Base-by-base conservation (phyloP, 2,888 invertebrate species). In the Tenthredo amoena region DNA sequence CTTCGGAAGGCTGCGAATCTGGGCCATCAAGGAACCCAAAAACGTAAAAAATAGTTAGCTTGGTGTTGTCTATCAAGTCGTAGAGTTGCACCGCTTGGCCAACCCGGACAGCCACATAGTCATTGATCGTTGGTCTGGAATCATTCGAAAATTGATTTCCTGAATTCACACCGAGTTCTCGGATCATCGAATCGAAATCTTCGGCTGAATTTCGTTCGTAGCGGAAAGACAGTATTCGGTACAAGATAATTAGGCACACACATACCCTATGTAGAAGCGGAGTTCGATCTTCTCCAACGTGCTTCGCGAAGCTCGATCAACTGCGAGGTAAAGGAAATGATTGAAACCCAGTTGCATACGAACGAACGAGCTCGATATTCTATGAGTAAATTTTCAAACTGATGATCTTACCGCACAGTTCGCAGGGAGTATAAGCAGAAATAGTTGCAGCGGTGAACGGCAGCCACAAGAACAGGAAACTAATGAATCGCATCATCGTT, bases 11-110 rank as follows among this genome's bases (percentile, higher is more conserved):
- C 2, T 86, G 87, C 62, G 94, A 94, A 0, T 89, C 91, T 2
- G 86, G 86, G 9, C 92, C 87, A 87, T 94, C 94, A 31, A 93
- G 91, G 87, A 92, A 94, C 0, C 94, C 94, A 72, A 94, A 94
- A 2, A 91, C 90, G 83, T 94, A 94, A 0, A 94, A 0, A 0
- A 92, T 88, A 6, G 93, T 94, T 0, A 92, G 92, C 79, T 86
- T 90, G 3, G 85, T 86, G 0, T 86, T 50, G 77, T 72, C 40
- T 18, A 72, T 72, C 21, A 26, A 6, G 10, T 6, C 21, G 21
- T 9, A 40, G 21, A 72, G 43, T 9, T n/a, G n/a, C 21, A 40
- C 10, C 10, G 10, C 72, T 15, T 72, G 43, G 1, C 21, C 43
- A 7, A 43, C 9, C 3, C 1, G 21, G 6, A 72, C 72, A 21